Percentiles rank a stretch among this genome's conserved stretches.
These are phyloP conservation scores for Neopelma chrysocephalum DNA, from an alignment of 2,797 vertebrate genomes.

Conservation along the genomic window DNA sequence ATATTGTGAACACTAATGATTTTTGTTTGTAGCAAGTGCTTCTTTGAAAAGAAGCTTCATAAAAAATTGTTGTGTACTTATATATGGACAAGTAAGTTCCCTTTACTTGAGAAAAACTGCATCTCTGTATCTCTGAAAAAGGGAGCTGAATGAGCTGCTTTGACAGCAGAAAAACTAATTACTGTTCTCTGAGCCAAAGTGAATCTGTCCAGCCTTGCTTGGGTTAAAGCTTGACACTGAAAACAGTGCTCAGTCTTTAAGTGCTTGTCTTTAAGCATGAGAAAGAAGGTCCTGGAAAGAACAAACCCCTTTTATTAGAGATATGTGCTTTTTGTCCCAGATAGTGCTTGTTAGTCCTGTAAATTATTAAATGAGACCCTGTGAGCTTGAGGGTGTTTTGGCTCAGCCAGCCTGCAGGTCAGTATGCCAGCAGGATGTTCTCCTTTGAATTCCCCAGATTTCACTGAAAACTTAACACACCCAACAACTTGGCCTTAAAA, in stretches of 20 bases:
- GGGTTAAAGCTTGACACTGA: neutral
- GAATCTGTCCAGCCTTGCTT: neutral
- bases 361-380: neutral
- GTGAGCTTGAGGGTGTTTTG: neutral
- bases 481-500: neutral
- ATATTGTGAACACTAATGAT: neutral
- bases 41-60: neutral
- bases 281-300: neutral
- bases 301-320: neutral
- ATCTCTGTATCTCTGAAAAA: neutral
- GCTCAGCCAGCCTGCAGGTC: neutral
- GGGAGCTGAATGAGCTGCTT: neutral
- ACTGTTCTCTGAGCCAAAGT: neutral
- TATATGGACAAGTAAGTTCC: neutral
- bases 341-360: neutral
- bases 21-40: neutral
- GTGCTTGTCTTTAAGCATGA: neutral
- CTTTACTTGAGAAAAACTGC: neutral
- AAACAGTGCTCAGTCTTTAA: neutral
- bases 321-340: neutral
- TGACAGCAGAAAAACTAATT: neutral
- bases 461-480: neutral
- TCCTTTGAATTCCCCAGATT: neutral
- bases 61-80: neutral
- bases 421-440: neutral